Percentiles rank a stretch among this genome's conserved stretches.
Conservation (phyloP, 2,888 invertebrate genomes). For the Amiota mariae region DNA sequence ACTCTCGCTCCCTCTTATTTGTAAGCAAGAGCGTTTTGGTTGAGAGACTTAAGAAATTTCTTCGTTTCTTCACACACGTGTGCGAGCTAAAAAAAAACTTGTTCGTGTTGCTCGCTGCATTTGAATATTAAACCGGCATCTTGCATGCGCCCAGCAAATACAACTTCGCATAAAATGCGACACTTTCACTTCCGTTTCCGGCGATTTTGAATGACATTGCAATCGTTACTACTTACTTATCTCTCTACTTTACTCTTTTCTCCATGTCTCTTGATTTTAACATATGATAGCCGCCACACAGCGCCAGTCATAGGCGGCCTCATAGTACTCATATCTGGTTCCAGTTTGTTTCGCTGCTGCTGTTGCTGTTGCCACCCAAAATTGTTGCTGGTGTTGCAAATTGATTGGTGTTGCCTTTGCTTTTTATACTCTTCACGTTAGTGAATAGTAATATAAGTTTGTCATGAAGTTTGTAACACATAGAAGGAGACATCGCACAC, state of each 20-base stretch:
- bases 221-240: not conserved
- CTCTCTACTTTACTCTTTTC: too few relatives aligned
- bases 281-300: constrained; percentile 11
- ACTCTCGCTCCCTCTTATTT: too few relatives aligned
- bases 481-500: too few relatives aligned
- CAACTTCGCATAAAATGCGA: constrained; percentile 13
- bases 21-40: too few relatives aligned
- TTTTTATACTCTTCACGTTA: too few relatives aligned
- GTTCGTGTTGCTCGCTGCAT: too few relatives aligned
- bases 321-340: not conserved
- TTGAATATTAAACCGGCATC: constrained; percentile 20
- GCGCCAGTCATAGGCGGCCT: constrained; percentile 7
- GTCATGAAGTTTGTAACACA: too few relatives aligned
- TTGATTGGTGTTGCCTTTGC: not conserved
- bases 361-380: not conserved
- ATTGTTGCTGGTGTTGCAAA: constrained; percentile 34
- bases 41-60: too few relatives aligned
- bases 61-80: too few relatives aligned
- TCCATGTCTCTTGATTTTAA: not conserved
- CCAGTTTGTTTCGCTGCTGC: not conserved
- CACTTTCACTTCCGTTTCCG: not conserved
- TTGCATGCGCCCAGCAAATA: constrained; percentile 22
- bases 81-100: too few relatives aligned
- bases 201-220: not conserved
- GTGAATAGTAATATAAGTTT: too few relatives aligned